Percentiles rank a stretch among this genome's conserved stretches.
Conservation (phyloP, 2,888 invertebrate genomes). For the Drosophila borborema region DNA sequence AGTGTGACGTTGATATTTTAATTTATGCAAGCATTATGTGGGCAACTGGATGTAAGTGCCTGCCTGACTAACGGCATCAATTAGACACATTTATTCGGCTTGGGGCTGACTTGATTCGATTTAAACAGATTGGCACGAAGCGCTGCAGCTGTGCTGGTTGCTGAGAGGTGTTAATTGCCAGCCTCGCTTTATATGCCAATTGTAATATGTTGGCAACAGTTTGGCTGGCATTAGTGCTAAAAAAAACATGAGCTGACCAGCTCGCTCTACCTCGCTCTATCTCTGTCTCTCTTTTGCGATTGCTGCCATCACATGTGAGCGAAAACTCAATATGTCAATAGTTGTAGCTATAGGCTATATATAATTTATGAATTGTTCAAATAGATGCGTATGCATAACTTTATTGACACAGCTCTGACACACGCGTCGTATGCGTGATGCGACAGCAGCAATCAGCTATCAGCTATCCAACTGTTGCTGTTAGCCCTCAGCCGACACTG, state of each 20-base stretch:
- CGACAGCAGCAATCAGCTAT: background rate
- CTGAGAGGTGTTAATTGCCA: slow-evolving; percentile 40
- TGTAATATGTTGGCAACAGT: slow-evolving; percentile 21
- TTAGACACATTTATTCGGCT: slow-evolving; percentile 27
- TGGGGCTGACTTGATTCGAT: slow-evolving; percentile 38
- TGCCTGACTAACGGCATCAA: slow-evolving; percentile 22
- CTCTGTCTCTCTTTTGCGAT: background rate
- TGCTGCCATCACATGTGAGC: slow-evolving; percentile 28
- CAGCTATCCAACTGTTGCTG: background rate
- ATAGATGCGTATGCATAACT: slow-evolving; percentile 48
- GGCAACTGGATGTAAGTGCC: slow-evolving; percentile 21
- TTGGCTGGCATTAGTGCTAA: slow-evolving; percentile 16
- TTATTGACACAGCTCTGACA: slow-evolving; percentile 17
- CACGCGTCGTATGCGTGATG: slow-evolving; percentile 20
- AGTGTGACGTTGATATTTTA: slow-evolving; percentile 16
- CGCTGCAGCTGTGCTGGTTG: slow-evolving; percentile 25
- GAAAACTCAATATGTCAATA: slow-evolving; percentile 38
- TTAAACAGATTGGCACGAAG: slow-evolving; percentile 39
- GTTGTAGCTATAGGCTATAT: slow-evolving; percentile 6
- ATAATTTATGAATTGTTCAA: slow-evolving; percentile 32
- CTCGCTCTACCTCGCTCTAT: too few relatives aligned
- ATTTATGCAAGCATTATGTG: slow-evolving; percentile 65
- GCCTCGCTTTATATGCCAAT: slow-evolving; percentile 13
- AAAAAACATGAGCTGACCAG: slow-evolving; percentile 18
- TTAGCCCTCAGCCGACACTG: background rate